Percentiles rank a stretch among this genome's conserved stretches.
Conservation (phyloP, 1,140 invertebrate species). For the Fopius arisanus region DNA sequence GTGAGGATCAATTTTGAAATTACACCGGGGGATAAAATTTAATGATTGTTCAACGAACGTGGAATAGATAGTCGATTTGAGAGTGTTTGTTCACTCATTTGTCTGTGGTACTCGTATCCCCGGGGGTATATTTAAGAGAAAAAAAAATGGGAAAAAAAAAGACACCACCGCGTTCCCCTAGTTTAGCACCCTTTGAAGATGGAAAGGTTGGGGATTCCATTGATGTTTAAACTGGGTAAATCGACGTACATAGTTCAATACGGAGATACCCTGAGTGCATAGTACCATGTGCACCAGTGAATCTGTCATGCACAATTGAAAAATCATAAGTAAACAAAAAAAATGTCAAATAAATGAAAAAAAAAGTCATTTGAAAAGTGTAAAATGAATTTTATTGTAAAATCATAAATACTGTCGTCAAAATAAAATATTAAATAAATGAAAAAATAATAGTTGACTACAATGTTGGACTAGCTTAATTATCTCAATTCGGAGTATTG, state of each 20-base stretch:
- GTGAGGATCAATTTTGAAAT: neutral
- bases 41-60: conserved; percentile 1
- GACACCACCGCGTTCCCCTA: conserved; percentile 5
- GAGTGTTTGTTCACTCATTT: conserved; percentile 27
- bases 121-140: neutral
- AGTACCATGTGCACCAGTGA: neutral
- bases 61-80: conserved; percentile 30
- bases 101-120: neutral
- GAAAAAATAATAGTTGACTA: conserved; percentile 36
- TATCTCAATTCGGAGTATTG: conserved; percentile 34
- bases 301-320: conserved; percentile 11
- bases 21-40: conserved; percentile 24
- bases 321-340: conserved; percentile 26
- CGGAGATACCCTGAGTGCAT: too few species aligned
- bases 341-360: conserved; percentile 30
- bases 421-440: conserved; percentile 15
- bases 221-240: conserved; percentile 19
- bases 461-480: conserved; percentile 50
- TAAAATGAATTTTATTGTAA: conserved; percentile 35
- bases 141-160: conserved; percentile 28
- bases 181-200: conserved; percentile 21
- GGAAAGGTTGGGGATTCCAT: neutral
- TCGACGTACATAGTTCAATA: neutral
- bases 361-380: conserved; percentile 26
- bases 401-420: conserved; percentile 12